Conservation (phyloP, 2,113 vertebrate species). For the Lophius piscatorius region DNA sequence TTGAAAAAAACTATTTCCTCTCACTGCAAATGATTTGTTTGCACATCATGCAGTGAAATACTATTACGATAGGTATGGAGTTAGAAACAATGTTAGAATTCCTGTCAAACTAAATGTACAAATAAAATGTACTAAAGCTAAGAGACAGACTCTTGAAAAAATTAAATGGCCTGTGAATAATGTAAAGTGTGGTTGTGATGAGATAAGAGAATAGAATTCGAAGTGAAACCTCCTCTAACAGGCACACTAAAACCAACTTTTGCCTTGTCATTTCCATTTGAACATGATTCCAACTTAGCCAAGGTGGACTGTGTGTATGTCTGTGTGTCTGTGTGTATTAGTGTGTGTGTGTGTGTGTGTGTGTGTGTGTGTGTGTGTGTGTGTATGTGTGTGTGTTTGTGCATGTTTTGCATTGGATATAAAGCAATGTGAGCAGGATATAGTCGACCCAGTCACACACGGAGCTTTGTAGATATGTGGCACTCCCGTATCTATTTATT, state of each 20-base stretch:
- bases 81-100: no score
- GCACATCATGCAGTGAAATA: no score
- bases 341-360: slow-evolving; percentile 2
- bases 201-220: background rate
- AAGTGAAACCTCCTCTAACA: background rate
- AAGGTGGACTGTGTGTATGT: slow-evolving; percentile 11
- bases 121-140: no score
- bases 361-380: slow-evolving; percentile 9
- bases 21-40: no score
- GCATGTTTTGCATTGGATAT: slow-evolving; percentile 12
- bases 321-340: background rate
- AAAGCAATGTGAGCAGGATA: slow-evolving; percentile 42
- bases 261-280: slow-evolving; percentile 29
- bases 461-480: slow-evolving; percentile 67
- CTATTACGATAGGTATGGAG: no score
- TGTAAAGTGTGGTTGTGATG: slow-evolving; percentile 3
- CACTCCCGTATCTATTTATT: slow-evolving; percentile 74
- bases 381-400: slow-evolving; percentile 11
- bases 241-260: background rate
- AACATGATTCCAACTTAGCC: slow-evolving; percentile 33
- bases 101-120: no score
- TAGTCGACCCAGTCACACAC: slow-evolving; percentile 49
- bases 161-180: slow-evolving; percentile 30
- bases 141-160: background rate
- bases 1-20: no score